These are phyloP conservation scores for Trinectes maculatus DNA, from an alignment of 2,113 vertebrate species.

Conservation along the genomic window DNA sequence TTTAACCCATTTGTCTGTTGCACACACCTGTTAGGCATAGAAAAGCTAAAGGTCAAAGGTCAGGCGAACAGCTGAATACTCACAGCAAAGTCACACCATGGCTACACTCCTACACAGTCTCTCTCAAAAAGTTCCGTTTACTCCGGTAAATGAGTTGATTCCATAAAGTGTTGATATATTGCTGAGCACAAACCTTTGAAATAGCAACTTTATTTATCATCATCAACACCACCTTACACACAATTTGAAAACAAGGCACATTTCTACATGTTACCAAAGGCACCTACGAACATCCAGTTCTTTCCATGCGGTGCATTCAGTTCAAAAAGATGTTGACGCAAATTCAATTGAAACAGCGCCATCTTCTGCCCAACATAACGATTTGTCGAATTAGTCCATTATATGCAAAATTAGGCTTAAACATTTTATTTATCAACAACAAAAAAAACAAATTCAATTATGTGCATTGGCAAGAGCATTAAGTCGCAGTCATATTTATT, in stretches of 20 bases:
- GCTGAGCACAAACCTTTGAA: background rate
- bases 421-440: background rate
- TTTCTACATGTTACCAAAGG: background rate
- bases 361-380: constrained; percentile 43
- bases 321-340: background rate
- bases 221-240: background rate
- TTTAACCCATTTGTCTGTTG: background rate
- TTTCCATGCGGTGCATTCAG: no score
- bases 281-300: background rate
- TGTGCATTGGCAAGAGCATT: constrained; percentile 33
- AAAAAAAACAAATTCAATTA: constrained; percentile 1
- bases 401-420: background rate
- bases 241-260: constrained; percentile 4
- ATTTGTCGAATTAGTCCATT: constrained; percentile 21
- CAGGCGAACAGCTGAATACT: constrained; percentile 56
- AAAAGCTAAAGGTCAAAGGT: constrained; percentile 43
- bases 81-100: constrained; percentile 28
- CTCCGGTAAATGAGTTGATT: background rate
- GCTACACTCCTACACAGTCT: background rate
- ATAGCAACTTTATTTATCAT: constrained; percentile 20
- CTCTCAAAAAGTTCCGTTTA: background rate
- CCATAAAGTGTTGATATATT: background rate
- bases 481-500: constrained; percentile 12
- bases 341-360: constrained; percentile 55
- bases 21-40: constrained; percentile 37